A percentile compares a stretch with the other conserved stretches of the same genome.
Evolutionary conservation across 2,888 invertebrate species (phyloP).

Genomic region (Noctua janthe): DNA sequence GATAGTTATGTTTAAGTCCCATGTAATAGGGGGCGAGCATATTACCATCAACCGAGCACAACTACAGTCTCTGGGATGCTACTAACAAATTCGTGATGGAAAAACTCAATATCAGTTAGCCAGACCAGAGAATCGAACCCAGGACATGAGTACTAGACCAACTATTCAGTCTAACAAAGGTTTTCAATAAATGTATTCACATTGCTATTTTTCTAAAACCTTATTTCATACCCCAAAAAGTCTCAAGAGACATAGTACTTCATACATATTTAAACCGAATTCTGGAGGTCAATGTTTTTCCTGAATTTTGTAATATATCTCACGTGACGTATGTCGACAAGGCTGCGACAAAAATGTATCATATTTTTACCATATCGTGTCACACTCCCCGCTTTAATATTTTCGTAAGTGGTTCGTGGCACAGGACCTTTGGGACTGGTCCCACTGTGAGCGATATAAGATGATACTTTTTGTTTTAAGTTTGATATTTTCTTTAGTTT

Average conservation of each 20-base stretch:
- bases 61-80: neutral
- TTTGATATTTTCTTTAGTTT: neutral
- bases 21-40: neutral
- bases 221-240: neutral
- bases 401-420: conserved; percentile 62
- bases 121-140: neutral
- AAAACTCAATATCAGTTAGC: neutral
- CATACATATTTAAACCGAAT: conserved; percentile 22
- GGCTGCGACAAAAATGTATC: conserved; percentile 40
- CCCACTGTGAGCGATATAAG: conserved; percentile 35
- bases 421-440: conserved; percentile 38
- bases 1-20: neutral
- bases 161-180: neutral
- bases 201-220: neutral
- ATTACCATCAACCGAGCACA: neutral
- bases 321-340: conserved; percentile 15
- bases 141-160: neutral
- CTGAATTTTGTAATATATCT: conserved; percentile 41
- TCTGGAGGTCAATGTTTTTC: conserved; percentile 28
- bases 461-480: neutral
- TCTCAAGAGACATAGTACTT: neutral
- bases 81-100: too few species aligned
- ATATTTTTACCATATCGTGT: conserved; percentile 60
- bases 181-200: neutral
- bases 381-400: conserved; percentile 62